These are phyloP conservation scores for Formica exsecta DNA, from an alignment of 1,140 invertebrate genomes.

Conservation along the genomic window DNA sequence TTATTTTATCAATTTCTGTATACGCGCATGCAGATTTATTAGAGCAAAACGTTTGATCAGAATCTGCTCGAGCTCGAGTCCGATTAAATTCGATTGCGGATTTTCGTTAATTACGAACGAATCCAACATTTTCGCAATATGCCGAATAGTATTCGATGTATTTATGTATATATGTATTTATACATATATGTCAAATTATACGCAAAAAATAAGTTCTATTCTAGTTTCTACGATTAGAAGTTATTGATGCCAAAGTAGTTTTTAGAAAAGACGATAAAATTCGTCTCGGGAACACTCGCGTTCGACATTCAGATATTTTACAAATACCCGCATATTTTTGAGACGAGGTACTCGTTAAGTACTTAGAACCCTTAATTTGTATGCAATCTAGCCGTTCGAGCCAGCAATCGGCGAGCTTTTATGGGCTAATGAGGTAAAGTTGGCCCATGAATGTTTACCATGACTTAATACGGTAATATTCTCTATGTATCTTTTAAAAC, in stretches of 20 bases:
- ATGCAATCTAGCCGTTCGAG: not conserved
- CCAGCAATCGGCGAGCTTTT: not conserved
- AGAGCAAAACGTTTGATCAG: not conserved
- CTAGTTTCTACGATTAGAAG: not conserved
- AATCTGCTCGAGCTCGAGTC: not conserved
- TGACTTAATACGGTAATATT: slow-evolving; percentile 19
- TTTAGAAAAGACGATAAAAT: not conserved
- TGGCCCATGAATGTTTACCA: not conserved
- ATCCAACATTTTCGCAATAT: not conserved
- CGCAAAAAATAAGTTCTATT: not conserved
- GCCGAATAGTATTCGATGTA: not conserved
- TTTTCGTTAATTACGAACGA: slow-evolving; percentile 12
- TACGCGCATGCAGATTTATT: not conserved
- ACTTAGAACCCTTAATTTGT: not conserved
- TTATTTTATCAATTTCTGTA: not conserved
- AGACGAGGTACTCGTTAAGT: not conserved
- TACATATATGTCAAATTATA: too few species aligned
- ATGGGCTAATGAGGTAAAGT: slow-evolving; percentile 1
- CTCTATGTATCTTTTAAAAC: not conserved
- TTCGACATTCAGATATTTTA: not conserved
- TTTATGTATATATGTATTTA: not conserved
- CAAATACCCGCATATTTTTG: not conserved
- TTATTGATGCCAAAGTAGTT: not conserved
- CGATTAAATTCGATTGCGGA: not conserved
- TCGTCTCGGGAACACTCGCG: not conserved